Conservation (phyloP, 2,888 invertebrate species). For the Morinoia aosen region DNA sequence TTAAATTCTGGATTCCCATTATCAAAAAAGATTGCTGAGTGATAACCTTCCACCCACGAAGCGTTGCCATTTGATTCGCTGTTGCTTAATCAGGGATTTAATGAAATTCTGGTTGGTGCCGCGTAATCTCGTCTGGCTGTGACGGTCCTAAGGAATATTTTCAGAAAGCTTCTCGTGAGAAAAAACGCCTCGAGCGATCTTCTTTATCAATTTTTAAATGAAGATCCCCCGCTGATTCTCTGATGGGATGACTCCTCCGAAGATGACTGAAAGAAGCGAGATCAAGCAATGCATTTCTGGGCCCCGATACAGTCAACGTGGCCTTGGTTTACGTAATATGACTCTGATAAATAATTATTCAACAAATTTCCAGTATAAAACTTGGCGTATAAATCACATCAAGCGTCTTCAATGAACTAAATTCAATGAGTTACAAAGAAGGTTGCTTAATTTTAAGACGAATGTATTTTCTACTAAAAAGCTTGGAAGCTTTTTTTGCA, state of each 20-base stretch:
- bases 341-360: background rate
- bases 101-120: background rate
- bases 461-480: background rate
- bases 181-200: conserved; percentile 29
- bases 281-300: background rate
- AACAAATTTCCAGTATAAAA: background rate
- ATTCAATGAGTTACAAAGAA: background rate
- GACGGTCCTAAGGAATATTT: conserved; percentile 7
- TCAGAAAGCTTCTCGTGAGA: background rate
- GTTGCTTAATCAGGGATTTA: conserved; percentile 23
- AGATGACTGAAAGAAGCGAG: background rate
- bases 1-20: too few relatives aligned
- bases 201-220: conserved; percentile 38
- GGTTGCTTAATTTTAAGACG: background rate
- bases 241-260: background rate
- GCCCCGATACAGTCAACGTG: background rate
- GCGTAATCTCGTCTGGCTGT: background rate
- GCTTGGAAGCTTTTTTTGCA: too few relatives aligned
- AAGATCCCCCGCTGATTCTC: background rate
- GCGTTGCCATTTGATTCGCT: background rate
- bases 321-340: background rate
- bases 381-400: background rate
- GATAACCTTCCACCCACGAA: background rate
- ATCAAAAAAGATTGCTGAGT: background rate
- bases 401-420: background rate